Conservation (phyloP, 2,113 vertebrate genomes). For the Hyla sarda region DNA sequence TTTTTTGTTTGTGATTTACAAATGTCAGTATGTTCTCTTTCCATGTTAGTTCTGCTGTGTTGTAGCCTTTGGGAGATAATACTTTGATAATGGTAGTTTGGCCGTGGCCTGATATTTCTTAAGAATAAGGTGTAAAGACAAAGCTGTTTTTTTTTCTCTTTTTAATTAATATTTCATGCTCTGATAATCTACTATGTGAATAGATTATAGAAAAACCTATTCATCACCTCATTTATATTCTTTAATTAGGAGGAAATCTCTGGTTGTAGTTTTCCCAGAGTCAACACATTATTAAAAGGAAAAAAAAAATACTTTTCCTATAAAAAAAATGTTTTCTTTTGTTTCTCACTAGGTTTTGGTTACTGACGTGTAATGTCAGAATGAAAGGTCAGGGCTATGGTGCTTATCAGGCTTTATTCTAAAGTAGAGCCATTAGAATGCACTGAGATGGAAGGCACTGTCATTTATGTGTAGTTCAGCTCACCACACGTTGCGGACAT, state of each 20-base stretch:
- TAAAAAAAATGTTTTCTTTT: constrained; percentile 56
- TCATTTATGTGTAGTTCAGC: too few species aligned
- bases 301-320: constrained; percentile 62
- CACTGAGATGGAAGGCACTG: too few species aligned
- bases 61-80: not conserved
- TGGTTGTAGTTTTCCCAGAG: constrained; percentile 67
- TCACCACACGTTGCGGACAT: too few species aligned
- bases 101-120: not conserved
- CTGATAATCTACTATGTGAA: constrained; percentile 72
- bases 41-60: not conserved
- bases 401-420: not conserved
- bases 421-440: not conserved
- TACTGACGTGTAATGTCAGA: constrained; percentile 62
- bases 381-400: not conserved
- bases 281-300: constrained; percentile 61
- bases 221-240: constrained; percentile 74
- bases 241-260: constrained; percentile 72
- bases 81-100: too few species aligned
- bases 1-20: not conserved
- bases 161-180: constrained; percentile 77
- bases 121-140: not conserved
- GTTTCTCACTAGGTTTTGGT: constrained; percentile 55
- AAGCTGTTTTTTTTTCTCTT: constrained; percentile 46
- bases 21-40: not conserved
- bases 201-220: constrained; percentile 74